Conservation (phyloP, 2,888 invertebrate species). For the Andricus quercusramuli region DNA sequence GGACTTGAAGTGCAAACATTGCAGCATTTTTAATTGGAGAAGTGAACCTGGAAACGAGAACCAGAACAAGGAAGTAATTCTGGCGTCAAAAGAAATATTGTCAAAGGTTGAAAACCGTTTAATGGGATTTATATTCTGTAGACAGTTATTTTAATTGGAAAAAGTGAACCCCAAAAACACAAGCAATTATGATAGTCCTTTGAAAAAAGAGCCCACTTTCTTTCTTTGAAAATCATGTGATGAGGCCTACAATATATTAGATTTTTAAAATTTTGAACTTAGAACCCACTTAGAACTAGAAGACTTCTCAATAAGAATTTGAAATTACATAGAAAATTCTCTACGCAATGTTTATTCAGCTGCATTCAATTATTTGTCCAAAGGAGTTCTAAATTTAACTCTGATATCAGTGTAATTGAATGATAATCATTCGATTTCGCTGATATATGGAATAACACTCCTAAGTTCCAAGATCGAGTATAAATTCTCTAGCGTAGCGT, state of each 20-base stretch:
- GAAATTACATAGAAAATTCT: background rate
- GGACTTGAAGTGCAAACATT: background rate
- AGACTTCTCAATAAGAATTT: background rate
- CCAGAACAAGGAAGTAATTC: constrained; percentile 8
- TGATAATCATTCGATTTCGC: constrained; percentile 7
- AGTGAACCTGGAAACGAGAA: constrained; percentile 23
- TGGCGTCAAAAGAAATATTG: constrained; percentile 1
- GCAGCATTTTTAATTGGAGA: constrained; percentile 5
- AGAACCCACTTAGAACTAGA: background rate
- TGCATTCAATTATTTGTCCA: background rate
- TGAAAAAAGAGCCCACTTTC: background rate
- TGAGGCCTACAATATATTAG: too few relatives aligned
- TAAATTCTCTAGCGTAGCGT: background rate
- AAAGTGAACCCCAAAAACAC: background rate
- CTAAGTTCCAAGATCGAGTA: background rate
- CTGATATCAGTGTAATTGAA: constrained; percentile 14
- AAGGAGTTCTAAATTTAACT: background rate
- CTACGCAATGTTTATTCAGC: background rate
- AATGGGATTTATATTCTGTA: background rate
- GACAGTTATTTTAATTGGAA: background rate
- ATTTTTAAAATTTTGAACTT: background rate
- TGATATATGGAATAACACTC: constrained; percentile 15
- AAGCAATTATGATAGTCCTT: background rate
- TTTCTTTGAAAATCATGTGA: background rate
- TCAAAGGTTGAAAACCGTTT: background rate